Base-by-base conservation (phyloP, 2,888 invertebrate species). In the Machimus atricapillus region DNA sequence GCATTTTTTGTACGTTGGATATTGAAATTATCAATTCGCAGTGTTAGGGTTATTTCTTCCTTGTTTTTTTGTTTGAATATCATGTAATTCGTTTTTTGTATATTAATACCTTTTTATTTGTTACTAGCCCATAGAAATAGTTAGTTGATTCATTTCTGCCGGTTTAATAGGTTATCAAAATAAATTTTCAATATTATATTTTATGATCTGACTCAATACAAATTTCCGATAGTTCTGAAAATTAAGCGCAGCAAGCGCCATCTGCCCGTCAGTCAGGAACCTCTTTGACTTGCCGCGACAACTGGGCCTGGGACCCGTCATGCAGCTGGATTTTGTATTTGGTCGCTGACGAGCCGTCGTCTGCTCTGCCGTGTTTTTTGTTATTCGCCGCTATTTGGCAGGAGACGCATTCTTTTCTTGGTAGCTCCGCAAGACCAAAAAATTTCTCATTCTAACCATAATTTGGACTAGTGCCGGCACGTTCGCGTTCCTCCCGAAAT, bases 311-410 rank as follows among this genome's bases (percentile, higher is more conserved):
- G 73, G 73, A 23, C 1, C 31, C 73, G n/a, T 16, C 52, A 52
- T 52, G 19, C 52, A 19, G n/a, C 23, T 66, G 12, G 27, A 66
- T 66, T 66, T 52, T 52, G 52, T 66, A 66, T 66, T 66, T 66
- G 66, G 43, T 9, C 46, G 27, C 52, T 78, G 73, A 74, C 76
- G 34, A 34, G 37, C n/a, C 34, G 34, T 76, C 37, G 34, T 27
- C 66, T 76, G 76, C 14, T n/a, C n/a, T n/a, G n/a, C 52, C 31
- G 12, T 52, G 79, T 79, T 79, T 79, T 79, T 79, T 79, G 79
- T 79, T 79, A 79, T 79, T 79, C 79, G 79, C 52, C 79, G 46
- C 52, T 52, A 14, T 79, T 19, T 79, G 79, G 19, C 79, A 79
- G 56, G 52, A 19, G 43, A n/a, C 46, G 23, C 52, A n/a, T 66